These are phyloP conservation scores for Zoanthus sansibaricus DNA, from an alignment of 92 coral and sea anemone genomes.

Conservation along the genomic window DNA sequence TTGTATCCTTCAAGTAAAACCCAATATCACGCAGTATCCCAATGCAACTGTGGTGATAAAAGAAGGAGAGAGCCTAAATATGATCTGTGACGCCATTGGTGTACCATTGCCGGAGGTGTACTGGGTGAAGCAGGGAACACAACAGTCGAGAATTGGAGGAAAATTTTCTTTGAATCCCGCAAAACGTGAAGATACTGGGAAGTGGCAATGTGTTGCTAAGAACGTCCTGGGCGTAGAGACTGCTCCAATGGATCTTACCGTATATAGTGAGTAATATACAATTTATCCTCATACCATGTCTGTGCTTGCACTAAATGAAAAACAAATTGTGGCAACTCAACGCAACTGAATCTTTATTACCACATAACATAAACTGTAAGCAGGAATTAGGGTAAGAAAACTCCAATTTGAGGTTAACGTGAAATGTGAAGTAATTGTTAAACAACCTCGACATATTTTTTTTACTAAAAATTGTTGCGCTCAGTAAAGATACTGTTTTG, in stretches of 20 bases:
- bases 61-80: conserved; percentile 60
- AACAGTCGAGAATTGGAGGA: conserved; percentile 64
- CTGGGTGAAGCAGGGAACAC: conserved; percentile 79
- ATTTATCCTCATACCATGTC: neutral
- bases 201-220: conserved; percentile 78
- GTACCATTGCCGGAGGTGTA: conserved; percentile 71
- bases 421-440: no score
- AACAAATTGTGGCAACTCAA: no score
- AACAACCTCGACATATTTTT: no score
- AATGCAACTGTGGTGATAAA: conserved; percentile 54
- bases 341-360: no score
- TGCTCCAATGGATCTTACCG: conserved; percentile 65
- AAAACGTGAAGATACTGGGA: conserved; percentile 76
- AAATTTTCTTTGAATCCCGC: conserved; percentile 62
- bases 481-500: no score
- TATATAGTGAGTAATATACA: conserved; percentile 69
- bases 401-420: no score
- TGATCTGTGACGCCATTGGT: conserved; percentile 69
- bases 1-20: conserved; percentile 60
- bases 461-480: no score
- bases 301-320: no score
- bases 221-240: conserved; percentile 76
- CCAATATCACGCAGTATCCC: conserved; percentile 75
- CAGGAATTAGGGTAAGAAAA: no score
- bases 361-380: no score